These are phyloP conservation scores for Acleris literana DNA, from an alignment of 2,888 invertebrate genomes.

Conservation along the genomic window DNA sequence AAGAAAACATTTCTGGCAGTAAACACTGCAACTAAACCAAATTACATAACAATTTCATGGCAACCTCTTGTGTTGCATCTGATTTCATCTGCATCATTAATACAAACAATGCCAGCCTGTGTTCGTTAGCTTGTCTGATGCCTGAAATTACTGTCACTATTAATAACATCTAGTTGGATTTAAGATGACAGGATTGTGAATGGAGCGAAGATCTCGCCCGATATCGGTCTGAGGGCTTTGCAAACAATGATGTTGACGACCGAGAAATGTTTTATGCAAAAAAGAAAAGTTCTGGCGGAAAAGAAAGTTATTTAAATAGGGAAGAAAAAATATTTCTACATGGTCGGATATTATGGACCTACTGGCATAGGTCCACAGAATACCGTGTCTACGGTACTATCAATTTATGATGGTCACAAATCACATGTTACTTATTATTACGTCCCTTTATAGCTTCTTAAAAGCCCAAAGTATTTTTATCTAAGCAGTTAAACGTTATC, in stretches of 20 bases:
- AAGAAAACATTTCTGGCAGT: too few species aligned
- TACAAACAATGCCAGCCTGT: constrained; percentile 12
- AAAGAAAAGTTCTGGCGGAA: constrained; percentile 2
- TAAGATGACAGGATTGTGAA: constrained; percentile 24
- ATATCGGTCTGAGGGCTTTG: constrained; percentile 15
- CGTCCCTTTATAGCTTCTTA: too few species aligned
- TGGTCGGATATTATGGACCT: not conserved
- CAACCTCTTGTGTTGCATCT: constrained; percentile 8
- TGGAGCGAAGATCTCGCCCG: constrained; percentile 8
- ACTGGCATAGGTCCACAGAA: not conserved
- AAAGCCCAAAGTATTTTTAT: too few species aligned
- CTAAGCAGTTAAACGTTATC: too few species aligned
- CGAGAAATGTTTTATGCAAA: constrained; percentile 21
- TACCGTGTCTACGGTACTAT: too few species aligned
- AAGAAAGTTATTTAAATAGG: constrained; percentile 2
- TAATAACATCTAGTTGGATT: constrained; percentile 17
- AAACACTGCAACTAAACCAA: too few species aligned
- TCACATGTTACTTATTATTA: too few species aligned
- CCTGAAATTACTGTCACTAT: constrained; percentile 17
- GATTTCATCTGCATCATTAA: constrained; percentile 5
- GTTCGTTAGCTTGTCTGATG: constrained; percentile 18
- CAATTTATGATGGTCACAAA: too few species aligned
- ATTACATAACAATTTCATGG: too few species aligned
- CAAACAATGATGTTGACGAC: constrained; percentile 25
- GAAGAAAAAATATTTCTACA: not conserved